phyloP scores from a whole-genome alignment of 1,140 invertebrate genomes.

The Heterodera schachtii region DNA sequence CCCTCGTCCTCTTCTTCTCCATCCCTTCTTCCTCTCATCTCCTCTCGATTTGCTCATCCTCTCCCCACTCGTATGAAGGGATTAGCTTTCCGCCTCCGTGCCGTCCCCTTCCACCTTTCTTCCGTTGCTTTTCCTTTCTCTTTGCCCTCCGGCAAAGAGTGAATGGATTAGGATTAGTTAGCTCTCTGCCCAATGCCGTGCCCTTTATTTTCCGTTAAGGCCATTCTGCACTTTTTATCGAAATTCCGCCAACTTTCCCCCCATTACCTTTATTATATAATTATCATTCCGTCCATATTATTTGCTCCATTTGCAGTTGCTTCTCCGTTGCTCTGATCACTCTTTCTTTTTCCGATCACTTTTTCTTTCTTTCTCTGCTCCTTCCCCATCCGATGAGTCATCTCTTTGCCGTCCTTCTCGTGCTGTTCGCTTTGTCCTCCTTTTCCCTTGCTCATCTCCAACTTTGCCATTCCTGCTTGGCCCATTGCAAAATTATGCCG shows the following conservation, averaged over 20 bases:
- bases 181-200: no score
- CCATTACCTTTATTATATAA: no score
- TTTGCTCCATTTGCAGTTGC: no score
- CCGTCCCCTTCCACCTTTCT: neutral
- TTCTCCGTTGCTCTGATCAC: no score
- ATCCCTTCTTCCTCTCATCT: neutral
- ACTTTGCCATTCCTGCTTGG: slow-evolving; percentile 50
- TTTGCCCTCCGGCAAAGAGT: no score
- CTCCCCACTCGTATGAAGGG: neutral
- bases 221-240: no score
- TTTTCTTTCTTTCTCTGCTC: neutral
- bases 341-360: neutral
- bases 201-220: no score
- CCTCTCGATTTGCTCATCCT: neutral
- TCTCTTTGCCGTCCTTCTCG: neutral
- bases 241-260: no score
- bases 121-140: neutral
- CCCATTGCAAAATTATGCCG: slow-evolving; percentile 46
- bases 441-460: neutral
- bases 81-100: no score
- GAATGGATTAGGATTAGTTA: no score
- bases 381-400: neutral
- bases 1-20: neutral
- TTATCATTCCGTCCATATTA: no score
- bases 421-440: neutral